Conservation (phyloP, 2,797 vertebrate species). For the Sphaeramia orbicularis region DNA sequence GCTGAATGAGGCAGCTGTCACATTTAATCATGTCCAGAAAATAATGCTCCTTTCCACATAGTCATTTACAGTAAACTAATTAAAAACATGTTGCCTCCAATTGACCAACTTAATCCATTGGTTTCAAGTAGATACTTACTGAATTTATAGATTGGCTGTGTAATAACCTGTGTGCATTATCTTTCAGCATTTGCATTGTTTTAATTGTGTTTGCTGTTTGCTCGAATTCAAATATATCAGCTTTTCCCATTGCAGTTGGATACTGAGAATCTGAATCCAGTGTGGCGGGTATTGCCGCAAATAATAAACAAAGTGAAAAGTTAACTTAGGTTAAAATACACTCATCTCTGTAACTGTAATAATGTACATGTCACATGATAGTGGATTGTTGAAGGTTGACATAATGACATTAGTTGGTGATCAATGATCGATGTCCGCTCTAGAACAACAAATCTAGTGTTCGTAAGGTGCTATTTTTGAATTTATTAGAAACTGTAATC, state of each 20-base stretch:
- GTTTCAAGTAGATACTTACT: background rate
- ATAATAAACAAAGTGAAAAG: too few relatives aligned
- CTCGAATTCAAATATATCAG: slow-evolving; percentile 9
- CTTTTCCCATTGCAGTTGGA: background rate
- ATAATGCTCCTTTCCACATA: too few relatives aligned
- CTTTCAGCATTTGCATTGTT: background rate
- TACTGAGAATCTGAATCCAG: slow-evolving; percentile 5
- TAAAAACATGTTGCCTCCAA: background rate
- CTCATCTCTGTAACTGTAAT: background rate
- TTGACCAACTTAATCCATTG: background rate
- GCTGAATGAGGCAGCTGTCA: background rate
- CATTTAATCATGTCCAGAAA: background rate
- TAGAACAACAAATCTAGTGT: too few relatives aligned
- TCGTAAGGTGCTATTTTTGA: too few relatives aligned
- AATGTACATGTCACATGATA: background rate
- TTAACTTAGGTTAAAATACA: background rate
- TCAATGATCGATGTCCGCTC: too few relatives aligned
- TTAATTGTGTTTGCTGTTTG: slow-evolving; percentile 2
- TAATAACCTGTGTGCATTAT: background rate
- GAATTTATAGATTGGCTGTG: background rate
- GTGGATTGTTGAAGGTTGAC: too few relatives aligned
- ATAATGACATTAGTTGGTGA: too few relatives aligned
- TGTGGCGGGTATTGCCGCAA: background rate
- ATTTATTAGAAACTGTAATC: too few relatives aligned
- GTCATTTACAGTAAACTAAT: too few relatives aligned